Conservation (phyloP, 2,888 invertebrate genomes). For the Athetis lepigone region DNA sequence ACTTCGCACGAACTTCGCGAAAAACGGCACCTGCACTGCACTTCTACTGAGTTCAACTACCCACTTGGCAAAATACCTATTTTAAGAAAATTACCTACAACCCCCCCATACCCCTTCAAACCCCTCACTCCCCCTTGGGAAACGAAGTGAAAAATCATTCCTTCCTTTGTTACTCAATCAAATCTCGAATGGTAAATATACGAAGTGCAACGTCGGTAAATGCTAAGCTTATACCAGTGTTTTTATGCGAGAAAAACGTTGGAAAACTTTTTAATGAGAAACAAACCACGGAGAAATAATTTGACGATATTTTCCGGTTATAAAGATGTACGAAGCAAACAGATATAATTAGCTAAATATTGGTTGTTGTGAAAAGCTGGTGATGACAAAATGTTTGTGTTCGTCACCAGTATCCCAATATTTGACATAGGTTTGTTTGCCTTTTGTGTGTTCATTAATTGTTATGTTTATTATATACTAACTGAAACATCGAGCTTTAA, state of each 20-base stretch:
- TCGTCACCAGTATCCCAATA: neutral
- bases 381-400: neutral
- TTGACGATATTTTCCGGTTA: constrained; percentile 38
- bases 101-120: neutral
- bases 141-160: constrained; percentile 36
- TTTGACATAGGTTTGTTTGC: neutral
- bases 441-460: no score
- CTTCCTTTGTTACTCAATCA: constrained; percentile 44
- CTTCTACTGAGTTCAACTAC: constrained; percentile 26
- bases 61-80: constrained; percentile 30
- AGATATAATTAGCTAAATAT: constrained; percentile 25
- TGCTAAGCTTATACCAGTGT: constrained; percentile 9
- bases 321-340: constrained; percentile 17
- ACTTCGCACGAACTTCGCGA: constrained; percentile 44
- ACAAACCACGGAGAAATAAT: constrained; percentile 32
- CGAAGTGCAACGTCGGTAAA: constrained; percentile 30
- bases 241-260: constrained; percentile 27
- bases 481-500: no score
- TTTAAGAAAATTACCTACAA: constrained; percentile 36
- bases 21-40: constrained; percentile 33
- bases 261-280: constrained; percentile 50
- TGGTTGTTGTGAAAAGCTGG: neutral
- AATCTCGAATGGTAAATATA: constrained; percentile 37
- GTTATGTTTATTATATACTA: no score
- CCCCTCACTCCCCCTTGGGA: neutral